A percentile compares a stretch with the other conserved stretches of the same genome.
Conservation (phyloP, 1,140 invertebrate genomes). For the Solenopsis invicta region DNA sequence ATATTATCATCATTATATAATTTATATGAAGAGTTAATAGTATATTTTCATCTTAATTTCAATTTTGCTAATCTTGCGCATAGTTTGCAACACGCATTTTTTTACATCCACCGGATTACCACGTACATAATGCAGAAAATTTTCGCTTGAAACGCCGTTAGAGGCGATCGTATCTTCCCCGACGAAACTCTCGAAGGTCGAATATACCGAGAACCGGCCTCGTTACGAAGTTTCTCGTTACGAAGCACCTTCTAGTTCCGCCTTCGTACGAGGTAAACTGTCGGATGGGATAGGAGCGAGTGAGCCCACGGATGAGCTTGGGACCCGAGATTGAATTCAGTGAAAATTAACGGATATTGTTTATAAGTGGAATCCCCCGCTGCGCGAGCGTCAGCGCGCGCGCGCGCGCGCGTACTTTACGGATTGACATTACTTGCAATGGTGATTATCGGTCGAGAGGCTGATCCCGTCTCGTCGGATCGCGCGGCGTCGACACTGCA, state of each 20-base stretch:
- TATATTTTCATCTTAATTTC: constrained; percentile 4
- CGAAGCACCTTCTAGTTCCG: constrained; percentile 45
- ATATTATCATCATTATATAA: neutral
- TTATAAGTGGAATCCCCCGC: constrained; percentile 60
- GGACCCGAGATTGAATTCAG: constrained; percentile 63
- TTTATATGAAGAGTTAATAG: neutral
- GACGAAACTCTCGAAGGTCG: constrained; percentile 59
- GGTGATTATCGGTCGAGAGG: constrained; percentile 64
- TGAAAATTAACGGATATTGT: constrained; percentile 73
- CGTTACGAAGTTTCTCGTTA: constrained; percentile 69
- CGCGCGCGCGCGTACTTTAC: neutral
- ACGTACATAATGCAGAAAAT: constrained; percentile 53
- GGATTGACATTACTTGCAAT: constrained; percentile 64
- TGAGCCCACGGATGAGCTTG: constrained; percentile 36
- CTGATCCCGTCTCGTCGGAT: constrained; percentile 43
- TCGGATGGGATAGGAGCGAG: constrained; percentile 26
- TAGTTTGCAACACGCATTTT: constrained; percentile 17
- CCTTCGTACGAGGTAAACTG: constrained; percentile 37
- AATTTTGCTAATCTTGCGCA: neutral
- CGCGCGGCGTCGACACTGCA: constrained; percentile 29
- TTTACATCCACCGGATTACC: neutral
- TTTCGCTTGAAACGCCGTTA: constrained; percentile 34
- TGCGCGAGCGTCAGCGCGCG: neutral
- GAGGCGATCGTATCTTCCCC: constrained; percentile 57
- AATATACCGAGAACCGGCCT: constrained; percentile 49